Percentiles rank a stretch among this genome's conserved stretches.
Evolutionary conservation across 2,797 vertebrate species (phyloP).

Genomic region (Sebastes goodei): DNA sequence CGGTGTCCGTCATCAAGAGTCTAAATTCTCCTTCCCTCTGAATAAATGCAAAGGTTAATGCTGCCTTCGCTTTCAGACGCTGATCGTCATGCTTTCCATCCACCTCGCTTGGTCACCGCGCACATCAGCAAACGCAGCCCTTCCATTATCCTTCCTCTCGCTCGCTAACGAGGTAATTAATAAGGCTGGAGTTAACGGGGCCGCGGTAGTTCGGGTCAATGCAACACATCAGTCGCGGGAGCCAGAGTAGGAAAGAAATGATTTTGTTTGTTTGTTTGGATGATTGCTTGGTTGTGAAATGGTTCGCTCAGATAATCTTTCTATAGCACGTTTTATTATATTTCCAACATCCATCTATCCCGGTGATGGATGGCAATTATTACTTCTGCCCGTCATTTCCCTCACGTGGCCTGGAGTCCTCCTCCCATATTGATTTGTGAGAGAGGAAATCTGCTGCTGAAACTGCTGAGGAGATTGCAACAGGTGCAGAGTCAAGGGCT

Average conservation of each 20-base stretch:
- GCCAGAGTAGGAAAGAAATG: not conserved
- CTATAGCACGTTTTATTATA: not conserved
- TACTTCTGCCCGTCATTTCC: slow-evolving; percentile 33
- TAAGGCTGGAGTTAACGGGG: slow-evolving; percentile 27
- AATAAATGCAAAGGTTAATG: slow-evolving; percentile 54
- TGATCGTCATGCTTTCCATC: slow-evolving; percentile 18
- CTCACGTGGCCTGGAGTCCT: slow-evolving; percentile 1
- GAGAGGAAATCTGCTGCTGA: slow-evolving; percentile 22
- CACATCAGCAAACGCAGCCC: not conserved
- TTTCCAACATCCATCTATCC: slow-evolving; percentile 21
- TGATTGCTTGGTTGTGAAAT: slow-evolving; percentile 10
- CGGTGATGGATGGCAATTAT: slow-evolving; percentile 36
- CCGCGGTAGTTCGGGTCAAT: slow-evolving; percentile 33
- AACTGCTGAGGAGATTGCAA: slow-evolving; percentile 55
- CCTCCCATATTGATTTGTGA: slow-evolving; percentile 51
- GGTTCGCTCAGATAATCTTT: slow-evolving; percentile 14
- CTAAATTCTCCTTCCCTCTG: slow-evolving; percentile 13
- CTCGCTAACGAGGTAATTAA: slow-evolving; percentile 68
- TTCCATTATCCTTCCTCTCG: slow-evolving; percentile 30
- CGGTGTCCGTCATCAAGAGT: slow-evolving; percentile 2
- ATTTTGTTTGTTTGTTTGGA: slow-evolving; percentile 30
- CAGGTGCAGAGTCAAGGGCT: slow-evolving; percentile 56
- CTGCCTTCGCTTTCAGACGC: slow-evolving; percentile 19
- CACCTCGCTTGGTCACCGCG: not conserved
- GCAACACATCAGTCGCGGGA: slow-evolving; percentile 17